These are phyloP conservation scores for Myiozetetes cayanensis DNA, from an alignment of 2,113 vertebrate species.

Conservation along the genomic window DNA sequence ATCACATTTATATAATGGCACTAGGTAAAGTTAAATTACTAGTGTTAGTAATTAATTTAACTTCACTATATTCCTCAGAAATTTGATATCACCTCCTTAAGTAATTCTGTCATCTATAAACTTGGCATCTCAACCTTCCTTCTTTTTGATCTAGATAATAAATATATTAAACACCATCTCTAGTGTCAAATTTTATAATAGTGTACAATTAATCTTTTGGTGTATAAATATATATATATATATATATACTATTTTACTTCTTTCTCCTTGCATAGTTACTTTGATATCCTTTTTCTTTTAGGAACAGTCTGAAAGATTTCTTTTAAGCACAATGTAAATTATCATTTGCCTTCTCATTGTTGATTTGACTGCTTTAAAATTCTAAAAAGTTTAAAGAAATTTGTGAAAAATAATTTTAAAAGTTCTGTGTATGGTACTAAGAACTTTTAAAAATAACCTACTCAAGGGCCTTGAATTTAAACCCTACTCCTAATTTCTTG, in stretches of 20 bases:
- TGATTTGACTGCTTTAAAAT: background rate
- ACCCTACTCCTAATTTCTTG: background rate
- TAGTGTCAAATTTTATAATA: background rate
- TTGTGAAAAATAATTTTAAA: background rate
- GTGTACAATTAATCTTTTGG: background rate
- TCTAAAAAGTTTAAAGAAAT: background rate
- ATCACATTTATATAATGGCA: background rate
- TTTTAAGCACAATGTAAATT: background rate
- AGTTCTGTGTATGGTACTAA: background rate
- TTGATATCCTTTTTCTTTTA: background rate
- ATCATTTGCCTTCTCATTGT: background rate
- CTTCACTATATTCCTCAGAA: background rate
- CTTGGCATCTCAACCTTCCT: background rate
- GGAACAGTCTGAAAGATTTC: background rate
- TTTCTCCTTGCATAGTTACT: background rate
- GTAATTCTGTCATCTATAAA: background rate
- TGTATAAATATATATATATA: background rate
- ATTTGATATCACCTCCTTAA: background rate
- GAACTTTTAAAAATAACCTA: background rate
- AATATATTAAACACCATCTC: background rate
- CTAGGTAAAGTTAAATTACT: background rate
- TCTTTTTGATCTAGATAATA: background rate
- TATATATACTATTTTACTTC: background rate
- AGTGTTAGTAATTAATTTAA: background rate
- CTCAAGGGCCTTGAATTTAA: background rate